Percentiles rank a stretch among this genome's conserved stretches.
These are phyloP conservation scores for Triplophysa rosa DNA, from an alignment of 2,113 vertebrate species.

Conservation along the genomic window DNA sequence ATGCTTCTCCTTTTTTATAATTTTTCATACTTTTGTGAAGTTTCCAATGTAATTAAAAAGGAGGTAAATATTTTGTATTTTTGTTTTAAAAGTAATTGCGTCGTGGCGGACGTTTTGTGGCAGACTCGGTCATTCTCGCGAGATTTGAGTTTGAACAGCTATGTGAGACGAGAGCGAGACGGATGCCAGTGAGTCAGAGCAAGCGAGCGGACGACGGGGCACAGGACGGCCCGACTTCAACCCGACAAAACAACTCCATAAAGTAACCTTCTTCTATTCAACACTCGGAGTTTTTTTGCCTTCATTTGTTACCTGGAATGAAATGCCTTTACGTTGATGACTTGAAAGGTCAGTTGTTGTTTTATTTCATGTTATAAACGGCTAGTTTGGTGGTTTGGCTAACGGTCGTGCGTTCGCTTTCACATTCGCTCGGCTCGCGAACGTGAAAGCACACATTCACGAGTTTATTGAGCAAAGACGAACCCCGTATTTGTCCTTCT, in stretches of 20 bases:
- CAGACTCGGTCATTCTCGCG: conserved; percentile 12
- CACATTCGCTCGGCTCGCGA: background rate
- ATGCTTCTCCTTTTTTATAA: too few species aligned
- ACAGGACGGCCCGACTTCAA: conserved; percentile 28
- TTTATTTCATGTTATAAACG: background rate
- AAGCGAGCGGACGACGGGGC: background rate
- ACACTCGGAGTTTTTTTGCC: background rate
- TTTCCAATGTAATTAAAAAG: too few species aligned
- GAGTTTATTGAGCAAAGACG: background rate
- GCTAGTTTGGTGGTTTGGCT: conserved; percentile 6
- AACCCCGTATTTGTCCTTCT: too few species aligned
- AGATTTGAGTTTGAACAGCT: conserved; percentile 31
- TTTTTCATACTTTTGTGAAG: too few species aligned
- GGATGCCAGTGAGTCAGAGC: conserved; percentile 39
- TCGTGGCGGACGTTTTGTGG: too few species aligned
- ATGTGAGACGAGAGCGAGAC: conserved; percentile 23
- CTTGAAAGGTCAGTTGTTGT: conserved; percentile 38
- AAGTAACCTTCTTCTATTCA: background rate
- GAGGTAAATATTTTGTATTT: too few species aligned
- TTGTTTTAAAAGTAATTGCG: too few species aligned
- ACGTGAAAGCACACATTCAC: background rate
- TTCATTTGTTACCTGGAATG: conserved; percentile 26
- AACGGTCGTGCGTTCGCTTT: conserved; percentile 16
- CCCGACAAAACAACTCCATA: conserved; percentile 16
- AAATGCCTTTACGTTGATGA: conserved; percentile 51